A percentile compares a stretch with the other conserved stretches of the same genome.
These are phyloP conservation scores for Hydrolagus affinis DNA, from an alignment of 2,113 vertebrate species.

Conservation along the genomic window DNA sequence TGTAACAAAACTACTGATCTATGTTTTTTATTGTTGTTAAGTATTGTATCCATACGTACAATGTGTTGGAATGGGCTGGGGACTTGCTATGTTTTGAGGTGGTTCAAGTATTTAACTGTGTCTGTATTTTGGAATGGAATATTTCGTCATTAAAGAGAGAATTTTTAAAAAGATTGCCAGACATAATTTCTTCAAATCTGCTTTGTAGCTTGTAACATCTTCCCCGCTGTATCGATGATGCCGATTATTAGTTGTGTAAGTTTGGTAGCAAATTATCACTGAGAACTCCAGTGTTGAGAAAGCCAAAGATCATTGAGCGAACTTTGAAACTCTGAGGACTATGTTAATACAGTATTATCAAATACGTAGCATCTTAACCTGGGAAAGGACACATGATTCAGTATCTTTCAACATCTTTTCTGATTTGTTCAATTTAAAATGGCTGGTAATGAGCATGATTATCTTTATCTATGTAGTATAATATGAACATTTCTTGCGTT, in stretches of 20 bases:
- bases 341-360: no score
- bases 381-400: no score
- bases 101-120: conserved; percentile 82
- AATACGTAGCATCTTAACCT: no score
- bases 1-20: conserved; percentile 73
- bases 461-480: no score
- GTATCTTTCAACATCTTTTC: no score
- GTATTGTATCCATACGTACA: conserved; percentile 61
- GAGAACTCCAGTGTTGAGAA: background rate
- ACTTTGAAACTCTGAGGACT: background rate
- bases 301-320: no score
- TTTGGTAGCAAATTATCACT: background rate
- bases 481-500: no score
- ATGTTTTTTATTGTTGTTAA: conserved; percentile 77
- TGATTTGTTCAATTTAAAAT: no score
- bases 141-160: conserved; percentile 77
- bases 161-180: conserved; percentile 63
- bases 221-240: background rate
- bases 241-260: background rate
- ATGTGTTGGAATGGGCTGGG: conserved; percentile 63
- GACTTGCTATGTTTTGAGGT: conserved; percentile 82
- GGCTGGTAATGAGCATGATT: no score
- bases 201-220: conserved; percentile 30
- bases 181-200: conserved; percentile 36
- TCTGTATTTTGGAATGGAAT: conserved; percentile 82